Evolutionary conservation across 30 jellyfish, hydroid and myxozoan species (phyloP).

Genomic region (Sanderia malayensis): DNA sequence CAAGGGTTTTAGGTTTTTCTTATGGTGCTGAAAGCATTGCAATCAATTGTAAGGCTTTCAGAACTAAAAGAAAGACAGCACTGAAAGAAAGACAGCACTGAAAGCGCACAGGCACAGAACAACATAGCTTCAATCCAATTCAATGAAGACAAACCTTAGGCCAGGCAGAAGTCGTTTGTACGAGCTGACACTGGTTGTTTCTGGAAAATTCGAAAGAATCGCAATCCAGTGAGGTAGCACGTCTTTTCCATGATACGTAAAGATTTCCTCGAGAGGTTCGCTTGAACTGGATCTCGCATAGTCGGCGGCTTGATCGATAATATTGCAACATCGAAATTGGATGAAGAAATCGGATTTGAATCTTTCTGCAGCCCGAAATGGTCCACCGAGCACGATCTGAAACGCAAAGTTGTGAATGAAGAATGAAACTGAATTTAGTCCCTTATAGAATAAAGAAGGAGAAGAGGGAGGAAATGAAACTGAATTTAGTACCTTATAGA

Average conservation of each 20-base stretch:
- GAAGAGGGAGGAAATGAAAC: too few species aligned
- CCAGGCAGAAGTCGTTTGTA: conserved; percentile 74
- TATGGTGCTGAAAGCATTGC: too few species aligned
- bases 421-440: too few species aligned
- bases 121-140: not conserved
- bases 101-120: too few species aligned
- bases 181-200: conserved; percentile 65
- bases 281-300: conserved; percentile 79
- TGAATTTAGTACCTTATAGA: too few species aligned
- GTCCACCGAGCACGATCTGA: conserved; percentile 91
- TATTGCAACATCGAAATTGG: conserved; percentile 84
- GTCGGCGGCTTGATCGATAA: conserved; percentile 73
- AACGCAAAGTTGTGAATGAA: too few species aligned
- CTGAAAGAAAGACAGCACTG: too few species aligned
- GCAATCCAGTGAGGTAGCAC: conserved; percentile 87
- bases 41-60: too few species aligned
- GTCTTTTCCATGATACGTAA: conserved; percentile 84
- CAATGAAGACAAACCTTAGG: conserved; percentile 56
- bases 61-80: too few species aligned
- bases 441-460: too few species aligned
- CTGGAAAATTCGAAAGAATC: conserved; percentile 87
- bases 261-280: conserved; percentile 70
- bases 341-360: conserved; percentile 62
- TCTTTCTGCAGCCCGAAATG: conserved; percentile 78
- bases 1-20: too few species aligned